These are phyloP conservation scores for Neosalanx taihuensis DNA, from an alignment of 2,797 vertebrate species.

Conservation along the genomic window DNA sequence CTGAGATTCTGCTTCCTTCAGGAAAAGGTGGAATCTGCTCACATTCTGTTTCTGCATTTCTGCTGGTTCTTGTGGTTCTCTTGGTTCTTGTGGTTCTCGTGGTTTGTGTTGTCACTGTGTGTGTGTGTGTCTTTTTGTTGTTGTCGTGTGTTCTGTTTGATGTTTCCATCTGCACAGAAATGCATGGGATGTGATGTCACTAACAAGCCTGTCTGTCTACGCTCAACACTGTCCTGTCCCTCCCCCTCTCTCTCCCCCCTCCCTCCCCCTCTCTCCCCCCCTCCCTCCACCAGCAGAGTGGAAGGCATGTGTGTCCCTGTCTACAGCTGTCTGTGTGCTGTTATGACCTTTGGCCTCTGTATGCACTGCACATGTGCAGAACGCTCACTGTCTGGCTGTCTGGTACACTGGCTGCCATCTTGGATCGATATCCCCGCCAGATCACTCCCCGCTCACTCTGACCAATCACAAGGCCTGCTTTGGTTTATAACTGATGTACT, in stretches of 20 bases:
- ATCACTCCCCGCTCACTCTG: slow-evolving; percentile 7
- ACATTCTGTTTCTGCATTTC: slow-evolving; percentile 46
- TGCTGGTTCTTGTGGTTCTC: slow-evolving; percentile 27
- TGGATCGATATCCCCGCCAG: slow-evolving; percentile 46
- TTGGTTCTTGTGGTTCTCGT: slow-evolving; percentile 20
- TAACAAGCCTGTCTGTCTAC: not conserved
- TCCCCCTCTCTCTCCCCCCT: slow-evolving; percentile 23
- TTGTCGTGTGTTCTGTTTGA: slow-evolving; percentile 34
- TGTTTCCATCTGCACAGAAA: slow-evolving; percentile 28
- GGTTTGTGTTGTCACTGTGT: slow-evolving; percentile 9
- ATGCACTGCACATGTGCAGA: slow-evolving; percentile 44
- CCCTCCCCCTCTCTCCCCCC: slow-evolving; percentile 15
- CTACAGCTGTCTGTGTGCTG: slow-evolving; percentile 20
- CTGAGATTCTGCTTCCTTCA: slow-evolving; percentile 20
- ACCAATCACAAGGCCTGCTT: slow-evolving; percentile 18
- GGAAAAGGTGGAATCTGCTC: slow-evolving; percentile 68
- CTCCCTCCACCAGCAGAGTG: slow-evolving; percentile 23
- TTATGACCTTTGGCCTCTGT: slow-evolving; percentile 25
- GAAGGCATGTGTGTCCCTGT: slow-evolving; percentile 32
- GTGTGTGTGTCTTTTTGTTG: slow-evolving; percentile 35
- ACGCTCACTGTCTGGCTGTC: slow-evolving; percentile 49
- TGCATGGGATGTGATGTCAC: slow-evolving; percentile 48
- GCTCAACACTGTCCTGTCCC: slow-evolving; percentile 20
- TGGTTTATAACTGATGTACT: slow-evolving; percentile 29
- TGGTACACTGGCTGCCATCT: slow-evolving; percentile 42